Evolutionary conservation across 2,888 invertebrate genomes (phyloP).

Genomic region (Elegia similella): DNA sequence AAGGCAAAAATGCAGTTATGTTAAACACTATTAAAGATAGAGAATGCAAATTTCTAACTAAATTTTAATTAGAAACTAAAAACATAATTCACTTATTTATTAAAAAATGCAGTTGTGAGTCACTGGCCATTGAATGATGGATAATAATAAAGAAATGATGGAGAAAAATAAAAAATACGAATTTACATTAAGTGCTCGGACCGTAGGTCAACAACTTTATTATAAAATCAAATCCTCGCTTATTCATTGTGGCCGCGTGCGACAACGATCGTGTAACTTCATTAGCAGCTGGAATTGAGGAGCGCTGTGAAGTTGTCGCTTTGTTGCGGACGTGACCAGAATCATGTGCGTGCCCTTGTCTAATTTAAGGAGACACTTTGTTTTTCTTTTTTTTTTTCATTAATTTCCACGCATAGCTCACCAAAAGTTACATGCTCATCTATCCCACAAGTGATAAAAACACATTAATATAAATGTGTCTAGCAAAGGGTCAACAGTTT

Average conservation of each 20-base stretch:
- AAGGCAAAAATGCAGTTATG: no score
- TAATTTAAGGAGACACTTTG: neutral
- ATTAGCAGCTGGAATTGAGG: constrained; percentile 21
- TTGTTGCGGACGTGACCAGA: constrained; percentile 44
- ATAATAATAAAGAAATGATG: no score
- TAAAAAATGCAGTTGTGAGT: no score
- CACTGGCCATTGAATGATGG: no score
- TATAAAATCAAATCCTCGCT: constrained; percentile 16
- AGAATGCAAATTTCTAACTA: neutral
- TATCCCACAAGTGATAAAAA: no score
- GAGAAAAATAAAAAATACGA: no score
- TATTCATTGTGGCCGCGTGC: constrained; percentile 21
- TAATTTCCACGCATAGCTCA: no score
- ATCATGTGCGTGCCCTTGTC: constrained; percentile 25
- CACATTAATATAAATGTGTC: no score
- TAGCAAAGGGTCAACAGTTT: no score
- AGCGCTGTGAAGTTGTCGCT: constrained; percentile 43
- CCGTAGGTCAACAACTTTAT: neutral
- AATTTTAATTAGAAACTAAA: neutral
- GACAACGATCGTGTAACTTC: constrained; percentile 22
- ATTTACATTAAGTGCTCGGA: neutral
- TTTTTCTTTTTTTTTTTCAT: neutral
- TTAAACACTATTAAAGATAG: neutral
- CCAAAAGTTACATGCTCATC: no score
- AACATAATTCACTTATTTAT: neutral